Evolutionary conservation across 2,888 invertebrate species (phyloP), one percentile per base, ranked within the genome.

Genomic region (Nemoura dubitans): DNA sequence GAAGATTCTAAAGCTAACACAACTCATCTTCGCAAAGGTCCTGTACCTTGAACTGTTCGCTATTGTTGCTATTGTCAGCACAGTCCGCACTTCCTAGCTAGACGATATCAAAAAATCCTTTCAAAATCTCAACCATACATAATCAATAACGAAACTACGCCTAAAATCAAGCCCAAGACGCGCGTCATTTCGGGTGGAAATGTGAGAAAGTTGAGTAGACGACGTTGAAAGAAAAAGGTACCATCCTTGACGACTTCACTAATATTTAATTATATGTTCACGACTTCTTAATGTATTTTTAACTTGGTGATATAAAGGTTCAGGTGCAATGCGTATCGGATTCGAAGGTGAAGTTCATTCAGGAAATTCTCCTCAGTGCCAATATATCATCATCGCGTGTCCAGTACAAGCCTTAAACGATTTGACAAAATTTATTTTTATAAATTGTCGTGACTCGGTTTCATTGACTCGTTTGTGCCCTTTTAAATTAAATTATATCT

Each of bases 381-480:
- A 21, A 59, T 59, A 59, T 59, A 59, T 21, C 59, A 59, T 21
- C 36, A 36, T 10, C 36, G 59, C 2, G 2, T 59, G 14, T 59
- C 59, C n/a, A n/a, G 16, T 59, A 59, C 6, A 3, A 59, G 10
- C 2, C 21, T 10, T 2, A 59, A 59, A 21, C 59, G 59, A 59
- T 59, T 59, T 59, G 59, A 59, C 59, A 59, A 59, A 59, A 59
- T 59, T 36, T 59, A 59, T 59, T 59, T 59, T 59, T 59, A 59
- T 3, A 36, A 36, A 36, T 36, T 36, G 36, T 36, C 36, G 36
- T 36, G 36, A 36, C 36, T 36, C 3, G 36, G 5, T 3, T 36
- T 36, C 10, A 36, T 36, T 36, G 36, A 10, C 10, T 36, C 10
- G 3, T 36, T 36, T 36, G 36, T 36, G 3, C 36, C 36, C 5